phyloP scores from a whole-genome alignment of 2,888 invertebrate genomes.

The Calameuta idolon region DNA sequence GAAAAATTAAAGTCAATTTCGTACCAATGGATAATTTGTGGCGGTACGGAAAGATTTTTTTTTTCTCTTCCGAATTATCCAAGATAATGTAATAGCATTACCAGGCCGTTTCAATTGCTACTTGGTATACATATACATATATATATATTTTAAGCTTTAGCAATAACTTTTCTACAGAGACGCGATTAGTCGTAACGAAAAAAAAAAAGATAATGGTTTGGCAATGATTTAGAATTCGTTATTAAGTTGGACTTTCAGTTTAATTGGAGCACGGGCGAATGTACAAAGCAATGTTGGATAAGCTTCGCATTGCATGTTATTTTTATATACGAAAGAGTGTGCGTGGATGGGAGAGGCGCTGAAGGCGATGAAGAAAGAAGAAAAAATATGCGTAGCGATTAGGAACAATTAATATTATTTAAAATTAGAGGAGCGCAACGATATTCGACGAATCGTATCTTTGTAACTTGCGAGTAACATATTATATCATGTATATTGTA shows the following conservation, averaged over 20 bases:
- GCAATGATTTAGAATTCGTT: conserved; percentile 41
- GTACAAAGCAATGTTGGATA: conserved; percentile 66
- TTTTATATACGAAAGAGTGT: conserved; percentile 58
- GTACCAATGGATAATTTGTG: background rate
- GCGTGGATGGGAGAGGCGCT: conserved; percentile 1
- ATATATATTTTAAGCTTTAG: conserved; percentile 30
- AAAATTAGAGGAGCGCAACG: background rate
- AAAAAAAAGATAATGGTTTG: conserved; percentile 26
- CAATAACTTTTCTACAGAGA: conserved; percentile 26
- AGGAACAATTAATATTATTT: background rate
- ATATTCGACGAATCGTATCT: background rate
- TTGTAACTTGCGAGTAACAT: background rate
- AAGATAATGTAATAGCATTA: background rate
- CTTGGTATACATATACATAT: background rate
- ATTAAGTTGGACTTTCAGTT: conserved; percentile 48
- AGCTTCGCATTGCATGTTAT: conserved; percentile 64
- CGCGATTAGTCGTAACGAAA: conserved; percentile 27
- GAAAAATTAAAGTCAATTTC: background rate
- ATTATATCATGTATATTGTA: background rate
- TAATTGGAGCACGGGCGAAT: conserved; percentile 67
- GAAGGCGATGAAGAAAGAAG: conserved; percentile 22
- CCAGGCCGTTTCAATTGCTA: conserved; percentile 15
- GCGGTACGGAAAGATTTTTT: background rate
- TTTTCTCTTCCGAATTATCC: background rate
- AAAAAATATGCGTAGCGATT: conserved; percentile 5